phyloP scores from a whole-genome alignment of 2,888 invertebrate species.

The Carcina quercana region DNA sequence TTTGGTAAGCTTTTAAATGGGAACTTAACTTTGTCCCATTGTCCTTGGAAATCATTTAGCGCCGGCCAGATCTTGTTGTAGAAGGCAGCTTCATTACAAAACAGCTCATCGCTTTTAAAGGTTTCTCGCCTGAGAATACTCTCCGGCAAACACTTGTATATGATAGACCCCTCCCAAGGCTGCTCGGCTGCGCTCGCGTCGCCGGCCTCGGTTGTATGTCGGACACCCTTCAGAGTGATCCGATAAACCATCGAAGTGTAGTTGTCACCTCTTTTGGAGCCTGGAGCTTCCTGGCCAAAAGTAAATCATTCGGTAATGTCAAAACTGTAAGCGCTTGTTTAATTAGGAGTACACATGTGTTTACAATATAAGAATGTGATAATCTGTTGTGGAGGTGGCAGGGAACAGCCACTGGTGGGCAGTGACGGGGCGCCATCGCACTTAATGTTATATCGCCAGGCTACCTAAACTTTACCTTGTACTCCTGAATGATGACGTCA shows the following conservation, averaged over 20 bases:
- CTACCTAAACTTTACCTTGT: slow-evolving; percentile 69
- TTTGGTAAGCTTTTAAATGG: slow-evolving; percentile 74
- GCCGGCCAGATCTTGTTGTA: slow-evolving; percentile 82
- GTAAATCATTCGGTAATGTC: too few relatives aligned
- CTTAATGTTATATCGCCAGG: too few relatives aligned
- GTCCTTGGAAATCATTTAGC: slow-evolving; percentile 72
- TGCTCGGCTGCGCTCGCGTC: slow-evolving; percentile 42
- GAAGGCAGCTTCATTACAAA: slow-evolving; percentile 82
- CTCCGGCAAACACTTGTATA: slow-evolving; percentile 82
- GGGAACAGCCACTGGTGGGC: too few relatives aligned
- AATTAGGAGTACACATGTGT: too few relatives aligned
- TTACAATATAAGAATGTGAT: too few relatives aligned
- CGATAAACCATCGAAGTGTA: slow-evolving; percentile 84
- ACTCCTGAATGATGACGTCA: slow-evolving; percentile 68
- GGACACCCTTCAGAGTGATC: slow-evolving; percentile 72
- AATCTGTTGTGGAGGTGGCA: too few relatives aligned
- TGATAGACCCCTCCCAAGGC: slow-evolving; percentile 79
- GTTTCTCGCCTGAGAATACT: slow-evolving; percentile 77
- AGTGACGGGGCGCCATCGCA: too few relatives aligned
- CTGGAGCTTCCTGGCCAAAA: slow-evolving; percentile 73
- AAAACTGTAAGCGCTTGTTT: too few relatives aligned
- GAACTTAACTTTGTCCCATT: slow-evolving; percentile 47
- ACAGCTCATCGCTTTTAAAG: slow-evolving; percentile 80
- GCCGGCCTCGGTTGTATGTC: slow-evolving; percentile 36
- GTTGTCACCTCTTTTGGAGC: slow-evolving; percentile 83